Percentiles rank a stretch among this genome's conserved stretches.
Conservation (phyloP, 2,113 vertebrate genomes). For the Azemiops feae region DNA sequence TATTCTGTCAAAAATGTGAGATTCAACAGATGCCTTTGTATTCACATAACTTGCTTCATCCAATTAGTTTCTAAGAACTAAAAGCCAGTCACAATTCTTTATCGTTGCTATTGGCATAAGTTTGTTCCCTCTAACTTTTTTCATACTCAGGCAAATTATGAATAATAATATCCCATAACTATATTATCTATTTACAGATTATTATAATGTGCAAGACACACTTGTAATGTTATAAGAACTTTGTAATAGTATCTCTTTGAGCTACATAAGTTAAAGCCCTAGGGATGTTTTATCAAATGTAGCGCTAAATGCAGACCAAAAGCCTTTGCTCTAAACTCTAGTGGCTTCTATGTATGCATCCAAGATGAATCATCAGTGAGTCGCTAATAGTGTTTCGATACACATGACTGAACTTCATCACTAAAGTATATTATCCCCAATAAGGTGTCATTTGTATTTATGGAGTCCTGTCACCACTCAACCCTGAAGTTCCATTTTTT, state of each 20-base stretch:
- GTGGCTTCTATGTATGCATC: slow-evolving; percentile 10
- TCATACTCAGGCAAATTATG: background rate
- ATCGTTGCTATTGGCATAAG: background rate
- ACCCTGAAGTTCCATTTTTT: background rate
- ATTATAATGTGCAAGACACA: background rate
- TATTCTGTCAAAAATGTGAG: background rate
- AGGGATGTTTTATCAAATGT: background rate
- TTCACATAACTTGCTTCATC: background rate
- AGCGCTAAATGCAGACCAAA: background rate
- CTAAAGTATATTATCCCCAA: background rate
- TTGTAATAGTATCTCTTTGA: background rate
- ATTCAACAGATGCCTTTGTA: background rate
- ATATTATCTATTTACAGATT: background rate
- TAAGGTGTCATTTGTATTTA: slow-evolving; percentile 14
- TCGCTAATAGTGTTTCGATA: slow-evolving; percentile 26
- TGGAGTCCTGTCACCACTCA: background rate
- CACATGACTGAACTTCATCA: slow-evolving; percentile 45
- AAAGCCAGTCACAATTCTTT: background rate
- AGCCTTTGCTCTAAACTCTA: slow-evolving; percentile 29
- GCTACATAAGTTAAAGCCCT: background rate
- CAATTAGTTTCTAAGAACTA: background rate
- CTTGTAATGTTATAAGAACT: background rate
- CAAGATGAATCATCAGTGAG: slow-evolving; percentile 26
- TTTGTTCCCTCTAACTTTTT: background rate
- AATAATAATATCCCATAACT: background rate